Evolutionary conservation across 2,113 vertebrate species (phyloP), one percentile per base, ranked within the genome.

Genomic region (Tringa solitaria): DNA sequence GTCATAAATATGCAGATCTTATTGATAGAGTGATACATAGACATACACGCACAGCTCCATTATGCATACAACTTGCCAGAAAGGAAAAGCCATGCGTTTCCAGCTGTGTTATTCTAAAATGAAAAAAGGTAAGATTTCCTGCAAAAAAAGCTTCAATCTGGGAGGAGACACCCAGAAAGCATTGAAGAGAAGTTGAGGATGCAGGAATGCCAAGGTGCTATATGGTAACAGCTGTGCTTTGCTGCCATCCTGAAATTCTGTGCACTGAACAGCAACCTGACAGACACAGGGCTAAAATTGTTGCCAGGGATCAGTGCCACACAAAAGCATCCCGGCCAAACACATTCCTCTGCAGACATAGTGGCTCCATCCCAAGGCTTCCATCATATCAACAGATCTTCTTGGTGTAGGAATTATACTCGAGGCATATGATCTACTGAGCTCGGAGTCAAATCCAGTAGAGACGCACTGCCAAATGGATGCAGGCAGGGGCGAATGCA

Each of bases 251-350:
- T 84, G 46, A 88, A 95, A 94, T 78, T 94, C 68, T 86, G 79
- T 75, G 64, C 88, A 74, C 75, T 35, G 75, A 93, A 75, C 28
- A 68, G 92, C 88, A 94, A 94, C 88, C 81, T 96, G 93, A 96
- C 75, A 96, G 92, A 84, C 90, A 93, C 46, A 23, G 72, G 85
- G 56, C 78, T 93, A 67, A 70, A 92, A 94, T 0, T 86, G 79
- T 70, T 95, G 93, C 94, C 95, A 97, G 82, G 84, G 90, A 95
- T 83, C 91, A 95, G 53, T 92, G 89, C 94, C 93, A 96, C 95
- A 80, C 75, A 83, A 89, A 96, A 83, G 67, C 63, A 90, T 51
- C 46, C 54, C 1, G 43, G 90, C 79, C 88, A 97, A 95, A 92
- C 82, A 83, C 67, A 85, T 74, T 85, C 41, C 43, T 92, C 46